phyloP scores from a whole-genome alignment of 2,888 invertebrate genomes.

The Drosophila anomalipes region DNA sequence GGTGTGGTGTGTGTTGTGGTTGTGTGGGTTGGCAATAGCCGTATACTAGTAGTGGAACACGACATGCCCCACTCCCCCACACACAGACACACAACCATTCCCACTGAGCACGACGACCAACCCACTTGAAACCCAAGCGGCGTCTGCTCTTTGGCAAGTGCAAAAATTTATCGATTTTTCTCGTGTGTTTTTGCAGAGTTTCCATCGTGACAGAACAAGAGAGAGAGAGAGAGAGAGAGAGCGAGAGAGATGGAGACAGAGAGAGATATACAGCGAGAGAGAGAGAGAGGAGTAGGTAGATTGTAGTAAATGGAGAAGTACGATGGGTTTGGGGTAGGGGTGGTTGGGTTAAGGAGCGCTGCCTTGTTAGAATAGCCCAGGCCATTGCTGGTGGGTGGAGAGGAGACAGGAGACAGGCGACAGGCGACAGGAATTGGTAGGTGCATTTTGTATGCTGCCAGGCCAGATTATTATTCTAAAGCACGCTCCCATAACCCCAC shows the following conservation, averaged over 20 bases:
- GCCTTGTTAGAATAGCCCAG: slow-evolving; percentile 43
- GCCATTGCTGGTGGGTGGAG: neutral
- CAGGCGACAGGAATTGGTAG: slow-evolving; percentile 12
- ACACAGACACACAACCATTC: neutral
- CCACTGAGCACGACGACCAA: neutral
- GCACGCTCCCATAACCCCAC: neutral
- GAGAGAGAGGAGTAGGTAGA: neutral
- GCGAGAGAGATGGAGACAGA: neutral
- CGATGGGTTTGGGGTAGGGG: neutral
- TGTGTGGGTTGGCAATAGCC: neutral
- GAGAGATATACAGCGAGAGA: neutral
- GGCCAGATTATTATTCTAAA: slow-evolving; percentile 46
- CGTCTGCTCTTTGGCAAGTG: slow-evolving; percentile 56
- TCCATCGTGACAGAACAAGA: slow-evolving; percentile 16
- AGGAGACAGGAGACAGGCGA: slow-evolving; percentile 1
- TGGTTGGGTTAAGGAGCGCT: neutral
- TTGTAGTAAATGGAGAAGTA: neutral
- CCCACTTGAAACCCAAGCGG: slow-evolving; percentile 20
- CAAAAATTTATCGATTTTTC: slow-evolving; percentile 62
- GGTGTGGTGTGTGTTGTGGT: neutral
- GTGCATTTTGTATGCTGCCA: slow-evolving; percentile 44
- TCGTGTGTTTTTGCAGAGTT: slow-evolving; percentile 32
- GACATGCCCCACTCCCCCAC: neutral
- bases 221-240: neutral
- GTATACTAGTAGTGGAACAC: neutral